Evolutionary conservation across 2,113 vertebrate genomes (phyloP).

Genomic region (Erythrocercus mccallii): DNA sequence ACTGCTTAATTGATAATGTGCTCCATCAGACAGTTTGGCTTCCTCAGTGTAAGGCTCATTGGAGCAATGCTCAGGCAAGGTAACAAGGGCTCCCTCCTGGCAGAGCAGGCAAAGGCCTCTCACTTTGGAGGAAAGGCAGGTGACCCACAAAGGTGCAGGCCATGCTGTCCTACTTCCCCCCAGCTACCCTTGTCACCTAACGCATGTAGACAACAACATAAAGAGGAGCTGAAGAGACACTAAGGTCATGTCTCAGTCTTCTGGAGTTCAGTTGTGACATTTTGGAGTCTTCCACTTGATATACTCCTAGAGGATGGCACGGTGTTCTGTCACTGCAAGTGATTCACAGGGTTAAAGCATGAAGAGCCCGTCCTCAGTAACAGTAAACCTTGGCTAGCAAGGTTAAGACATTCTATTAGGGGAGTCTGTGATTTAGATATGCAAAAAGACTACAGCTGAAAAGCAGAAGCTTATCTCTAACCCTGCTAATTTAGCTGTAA

Average conservation of each 20-base stretch:
- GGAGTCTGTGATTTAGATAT: neutral
- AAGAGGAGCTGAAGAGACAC: neutral
- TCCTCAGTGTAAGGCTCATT: neutral
- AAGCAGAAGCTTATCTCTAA: neutral
- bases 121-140: neutral
- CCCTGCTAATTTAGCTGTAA: neutral
- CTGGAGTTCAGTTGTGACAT: neutral
- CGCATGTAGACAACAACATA: neutral
- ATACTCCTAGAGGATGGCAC: neutral
- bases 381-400: neutral
- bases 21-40: neutral
- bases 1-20: neutral
- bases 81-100: neutral
- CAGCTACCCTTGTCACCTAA: neutral
- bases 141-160: neutral
- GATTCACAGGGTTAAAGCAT: neutral
- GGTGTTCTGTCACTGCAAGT: neutral
- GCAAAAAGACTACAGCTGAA: neutral
- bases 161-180: no score
- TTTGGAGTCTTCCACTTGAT: neutral
- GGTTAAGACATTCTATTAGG: neutral
- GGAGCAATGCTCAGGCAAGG: neutral
- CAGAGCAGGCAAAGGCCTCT: neutral
- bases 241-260: neutral
- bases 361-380: neutral